These are phyloP conservation scores for Aspidapion aeneum DNA, from an alignment of 2,888 invertebrate genomes.

Conservation along the genomic window DNA sequence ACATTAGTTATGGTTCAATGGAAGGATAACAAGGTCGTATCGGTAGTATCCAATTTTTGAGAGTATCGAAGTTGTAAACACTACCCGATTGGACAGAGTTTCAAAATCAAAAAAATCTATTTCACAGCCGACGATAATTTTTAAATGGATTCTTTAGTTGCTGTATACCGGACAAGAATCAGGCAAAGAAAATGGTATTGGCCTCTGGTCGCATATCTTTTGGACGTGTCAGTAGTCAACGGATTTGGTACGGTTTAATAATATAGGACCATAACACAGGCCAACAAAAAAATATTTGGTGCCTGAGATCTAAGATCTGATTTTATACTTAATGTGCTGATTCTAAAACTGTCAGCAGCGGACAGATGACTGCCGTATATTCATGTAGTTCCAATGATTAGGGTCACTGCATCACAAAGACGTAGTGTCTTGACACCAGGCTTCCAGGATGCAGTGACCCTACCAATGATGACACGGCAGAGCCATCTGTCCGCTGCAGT, in stretches of 20 bases:
- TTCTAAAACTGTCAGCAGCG: no score
- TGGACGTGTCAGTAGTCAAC: slow-evolving; percentile 16
- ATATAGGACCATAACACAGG: no score
- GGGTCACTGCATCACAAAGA: no score
- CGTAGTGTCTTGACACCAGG: no score
- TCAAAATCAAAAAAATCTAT: not conserved
- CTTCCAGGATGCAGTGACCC: no score
- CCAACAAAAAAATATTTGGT: no score
- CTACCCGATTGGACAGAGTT: not conserved
- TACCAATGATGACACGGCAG: no score
- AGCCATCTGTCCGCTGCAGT: no score
- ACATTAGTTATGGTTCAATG: slow-evolving; percentile 11
- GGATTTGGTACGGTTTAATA: not conserved
- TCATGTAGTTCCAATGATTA: no score
- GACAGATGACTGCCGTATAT: no score
- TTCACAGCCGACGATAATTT: slow-evolving; percentile 13
- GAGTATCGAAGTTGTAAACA: not conserved
- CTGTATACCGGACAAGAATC: slow-evolving; percentile 24
- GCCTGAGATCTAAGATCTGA: no score
- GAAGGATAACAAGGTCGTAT: slow-evolving; percentile 23
- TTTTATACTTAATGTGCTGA: no score
- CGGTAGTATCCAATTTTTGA: slow-evolving; percentile 20
- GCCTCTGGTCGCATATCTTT: slow-evolving; percentile 9
- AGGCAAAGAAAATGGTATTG: slow-evolving; percentile 25
- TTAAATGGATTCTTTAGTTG: slow-evolving; percentile 22